Evolutionary conservation across 2,888 invertebrate genomes (phyloP).

Genomic region (Notodonta ziczac): DNA sequence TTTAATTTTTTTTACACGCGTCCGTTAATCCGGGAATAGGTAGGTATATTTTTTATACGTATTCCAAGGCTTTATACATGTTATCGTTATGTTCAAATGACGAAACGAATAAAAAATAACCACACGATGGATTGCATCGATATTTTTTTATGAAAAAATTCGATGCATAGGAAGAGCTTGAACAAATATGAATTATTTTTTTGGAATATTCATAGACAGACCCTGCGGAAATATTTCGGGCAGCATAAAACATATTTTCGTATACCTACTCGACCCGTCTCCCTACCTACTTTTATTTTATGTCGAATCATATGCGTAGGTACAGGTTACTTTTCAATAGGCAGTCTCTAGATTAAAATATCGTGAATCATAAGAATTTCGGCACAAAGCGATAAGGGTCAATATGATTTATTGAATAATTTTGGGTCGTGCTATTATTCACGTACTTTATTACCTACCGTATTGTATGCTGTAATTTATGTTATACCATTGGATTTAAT

Average conservation of each 20-base stretch:
- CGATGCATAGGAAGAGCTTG: background rate
- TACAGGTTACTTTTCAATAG: slow-evolving; percentile 4
- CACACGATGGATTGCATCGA: too few relatives aligned
- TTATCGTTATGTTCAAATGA: too few relatives aligned
- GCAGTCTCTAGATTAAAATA: slow-evolving; percentile 24
- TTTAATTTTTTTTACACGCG: too few relatives aligned
- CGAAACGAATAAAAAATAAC: too few relatives aligned
- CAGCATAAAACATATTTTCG: background rate
- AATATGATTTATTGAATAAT: slow-evolving; percentile 23
- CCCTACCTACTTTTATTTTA: slow-evolving; percentile 8
- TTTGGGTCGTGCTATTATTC: slow-evolving; percentile 7
- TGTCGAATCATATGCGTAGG: slow-evolving; percentile 7
- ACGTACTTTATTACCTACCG: background rate
- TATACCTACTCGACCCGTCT: background rate
- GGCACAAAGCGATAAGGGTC: slow-evolving; percentile 21
- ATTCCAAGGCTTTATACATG: too few relatives aligned
- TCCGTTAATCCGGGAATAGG: too few relatives aligned
- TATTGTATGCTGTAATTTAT: background rate
- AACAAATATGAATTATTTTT: background rate
- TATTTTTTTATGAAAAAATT: background rate
- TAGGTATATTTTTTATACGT: too few relatives aligned
- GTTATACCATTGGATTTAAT: background rate
- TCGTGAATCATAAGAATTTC: slow-evolving; percentile 18
- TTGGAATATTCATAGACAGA: background rate
- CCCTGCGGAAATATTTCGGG: background rate